phyloP scores from a whole-genome alignment of 2,797 vertebrate species.

The Hyperoplus immaculatus region DNA sequence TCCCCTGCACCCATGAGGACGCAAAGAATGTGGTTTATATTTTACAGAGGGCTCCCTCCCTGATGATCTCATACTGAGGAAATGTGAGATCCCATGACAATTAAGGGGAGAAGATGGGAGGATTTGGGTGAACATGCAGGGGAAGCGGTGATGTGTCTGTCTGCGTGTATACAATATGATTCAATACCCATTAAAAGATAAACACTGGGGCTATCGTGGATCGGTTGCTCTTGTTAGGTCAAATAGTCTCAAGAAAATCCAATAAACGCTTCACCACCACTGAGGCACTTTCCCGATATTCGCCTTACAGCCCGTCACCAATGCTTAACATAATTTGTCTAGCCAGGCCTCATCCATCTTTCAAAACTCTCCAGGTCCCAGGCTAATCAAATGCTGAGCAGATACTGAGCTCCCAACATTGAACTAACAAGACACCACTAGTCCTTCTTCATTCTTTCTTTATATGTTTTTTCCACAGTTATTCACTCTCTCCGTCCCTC shows the following conservation, averaged over 20 bases:
- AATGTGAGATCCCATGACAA: slow-evolving; percentile 23
- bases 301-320: not conserved
- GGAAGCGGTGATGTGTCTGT: not conserved
- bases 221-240: slow-evolving; percentile 24
- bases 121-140: not conserved
- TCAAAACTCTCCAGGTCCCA: slow-evolving; percentile 1
- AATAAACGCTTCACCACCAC: slow-evolving; percentile 37
- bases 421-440: slow-evolving; percentile 23
- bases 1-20: slow-evolving; percentile 27
- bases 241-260: slow-evolving; percentile 39
- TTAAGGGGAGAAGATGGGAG: not conserved
- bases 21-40: slow-evolving; percentile 29
- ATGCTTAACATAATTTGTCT: slow-evolving; percentile 13
- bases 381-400: slow-evolving; percentile 29
- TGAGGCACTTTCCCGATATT: not conserved
- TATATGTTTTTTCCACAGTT: slow-evolving; percentile 19
- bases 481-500: slow-evolving; percentile 16
- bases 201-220: slow-evolving; percentile 21
- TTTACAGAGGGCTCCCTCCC: slow-evolving; percentile 20
- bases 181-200: slow-evolving; percentile 45
- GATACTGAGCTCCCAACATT: slow-evolving; percentile 30
- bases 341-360: slow-evolving; percentile 12
- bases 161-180: not conserved
- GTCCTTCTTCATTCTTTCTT: slow-evolving; percentile 5
- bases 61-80: slow-evolving; percentile 30